Evolutionary conservation across 2,888 invertebrate species (phyloP).

Genomic region (Chrysodeixis includens): DNA sequence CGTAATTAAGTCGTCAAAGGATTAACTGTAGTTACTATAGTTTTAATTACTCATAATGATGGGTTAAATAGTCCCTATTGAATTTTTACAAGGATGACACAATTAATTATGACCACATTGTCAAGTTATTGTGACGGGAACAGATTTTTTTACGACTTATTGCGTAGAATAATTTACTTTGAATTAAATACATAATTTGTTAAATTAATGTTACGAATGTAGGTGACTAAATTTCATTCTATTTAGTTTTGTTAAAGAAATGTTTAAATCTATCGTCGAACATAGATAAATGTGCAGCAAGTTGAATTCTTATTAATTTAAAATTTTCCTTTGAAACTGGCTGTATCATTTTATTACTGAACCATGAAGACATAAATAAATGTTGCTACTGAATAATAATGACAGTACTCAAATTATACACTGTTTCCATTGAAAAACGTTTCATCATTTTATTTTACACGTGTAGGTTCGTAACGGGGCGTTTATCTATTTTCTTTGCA

Average conservation of each 20-base stretch:
- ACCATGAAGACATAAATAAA: too few relatives aligned
- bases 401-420: too few relatives aligned
- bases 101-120: slow-evolving; percentile 20
- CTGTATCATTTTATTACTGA: too few relatives aligned
- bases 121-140: slow-evolving; percentile 23
- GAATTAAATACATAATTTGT: slow-evolving; percentile 19
- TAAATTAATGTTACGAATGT: slow-evolving; percentile 22
- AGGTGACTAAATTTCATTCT: not conserved
- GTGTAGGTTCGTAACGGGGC: not conserved
- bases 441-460: not conserved
- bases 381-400: too few relatives aligned
- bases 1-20: slow-evolving; percentile 51
- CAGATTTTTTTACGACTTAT: slow-evolving; percentile 19
- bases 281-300: too few relatives aligned
- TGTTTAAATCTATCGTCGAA: not conserved
- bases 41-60: slow-evolving; percentile 39
- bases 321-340: too few relatives aligned
- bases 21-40: slow-evolving; percentile 28
- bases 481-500: not conserved
- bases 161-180: slow-evolving; percentile 22
- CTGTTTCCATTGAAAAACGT: not conserved
- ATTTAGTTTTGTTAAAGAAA: slow-evolving; percentile 12
- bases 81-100: slow-evolving; percentile 12
- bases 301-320: too few relatives aligned
- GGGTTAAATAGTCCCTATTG: slow-evolving; percentile 8